Conservation (phyloP, 1,140 invertebrate species). For the Oncopeltus fasciatus region DNA sequence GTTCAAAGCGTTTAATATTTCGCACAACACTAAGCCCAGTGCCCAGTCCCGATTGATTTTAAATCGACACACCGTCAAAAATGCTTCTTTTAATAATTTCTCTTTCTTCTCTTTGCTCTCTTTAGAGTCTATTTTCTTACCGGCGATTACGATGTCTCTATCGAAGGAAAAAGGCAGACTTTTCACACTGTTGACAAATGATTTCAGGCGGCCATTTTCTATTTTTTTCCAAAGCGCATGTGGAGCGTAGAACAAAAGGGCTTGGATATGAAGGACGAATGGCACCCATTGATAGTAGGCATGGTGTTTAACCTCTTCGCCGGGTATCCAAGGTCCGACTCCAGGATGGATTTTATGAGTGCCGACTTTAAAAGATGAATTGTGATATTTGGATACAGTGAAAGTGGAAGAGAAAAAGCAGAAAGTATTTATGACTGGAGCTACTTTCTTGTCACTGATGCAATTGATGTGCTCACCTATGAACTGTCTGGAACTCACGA, state of each 20-base stretch:
- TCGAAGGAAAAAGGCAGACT: conserved; percentile 28
- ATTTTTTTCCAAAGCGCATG: conserved; percentile 59
- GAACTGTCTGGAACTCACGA: conserved; percentile 85
- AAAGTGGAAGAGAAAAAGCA: conserved; percentile 67
- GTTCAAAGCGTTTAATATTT: conserved; percentile 32
- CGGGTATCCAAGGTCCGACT: conserved; percentile 27
- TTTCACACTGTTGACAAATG: conserved; percentile 28
- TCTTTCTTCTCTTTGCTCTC: background rate
- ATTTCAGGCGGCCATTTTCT: conserved; percentile 46
- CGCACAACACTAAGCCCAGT: conserved; percentile 32
- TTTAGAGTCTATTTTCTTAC: conserved; percentile 28
- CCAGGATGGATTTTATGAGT: conserved; percentile 26
- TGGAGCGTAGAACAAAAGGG: conserved; percentile 55
- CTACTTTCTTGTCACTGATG: conserved; percentile 43
- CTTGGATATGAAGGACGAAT: conserved; percentile 64
- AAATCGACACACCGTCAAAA: background rate
- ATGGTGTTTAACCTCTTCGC: conserved; percentile 45
- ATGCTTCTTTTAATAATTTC: background rate
- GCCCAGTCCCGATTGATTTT: conserved; percentile 22
- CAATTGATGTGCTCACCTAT: conserved; percentile 90
- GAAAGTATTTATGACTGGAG: conserved; percentile 48
- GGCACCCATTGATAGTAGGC: conserved; percentile 84
- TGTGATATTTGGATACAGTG: conserved; percentile 32
- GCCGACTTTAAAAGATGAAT: conserved; percentile 12
- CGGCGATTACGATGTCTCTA: conserved; percentile 35